A percentile compares a stretch with the other conserved stretches of the same genome.
Evolutionary conservation across 2,113 vertebrate species (phyloP).

Genomic region (Anhinga anhinga): DNA sequence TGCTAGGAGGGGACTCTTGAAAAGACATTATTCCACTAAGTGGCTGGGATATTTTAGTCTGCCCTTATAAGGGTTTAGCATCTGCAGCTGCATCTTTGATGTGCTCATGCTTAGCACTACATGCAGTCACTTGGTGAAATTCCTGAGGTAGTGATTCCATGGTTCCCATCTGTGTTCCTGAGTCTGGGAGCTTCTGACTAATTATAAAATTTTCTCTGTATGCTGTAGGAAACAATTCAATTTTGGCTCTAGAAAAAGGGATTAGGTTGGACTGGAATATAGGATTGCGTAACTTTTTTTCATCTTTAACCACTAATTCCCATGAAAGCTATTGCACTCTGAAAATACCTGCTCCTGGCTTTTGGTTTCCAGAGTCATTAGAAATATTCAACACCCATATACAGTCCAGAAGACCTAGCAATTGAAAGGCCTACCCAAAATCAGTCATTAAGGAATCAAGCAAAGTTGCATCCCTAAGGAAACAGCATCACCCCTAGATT

Average conservation of each 20-base stretch:
- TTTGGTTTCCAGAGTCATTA: neutral
- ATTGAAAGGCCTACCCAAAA: neutral
- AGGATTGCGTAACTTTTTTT: constrained; percentile 33
- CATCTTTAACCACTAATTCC: constrained; percentile 39
- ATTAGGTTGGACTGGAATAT: constrained; percentile 21
- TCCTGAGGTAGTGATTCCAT: constrained; percentile 29
- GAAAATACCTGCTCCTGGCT: constrained; percentile 33
- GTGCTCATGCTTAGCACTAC: constrained; percentile 13
- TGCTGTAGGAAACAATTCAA: constrained; percentile 45
- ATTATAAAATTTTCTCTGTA: constrained; percentile 41
- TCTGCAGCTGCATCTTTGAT: constrained; percentile 44
- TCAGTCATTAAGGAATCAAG: neutral
- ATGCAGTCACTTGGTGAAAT: constrained; percentile 27
- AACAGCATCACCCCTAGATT: neutral
- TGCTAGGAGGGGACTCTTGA: neutral
- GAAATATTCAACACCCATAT: neutral
- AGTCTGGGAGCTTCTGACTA: constrained; percentile 49
- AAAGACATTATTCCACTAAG: neutral
- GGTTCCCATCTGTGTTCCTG: constrained; percentile 46
- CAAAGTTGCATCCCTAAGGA: neutral
- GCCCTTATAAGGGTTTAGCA: neutral
- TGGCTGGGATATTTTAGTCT: neutral
- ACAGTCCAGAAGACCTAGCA: neutral
- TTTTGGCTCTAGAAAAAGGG: constrained; percentile 51
- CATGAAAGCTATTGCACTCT: constrained; percentile 18